Evolutionary conservation across 2,797 vertebrate species (phyloP), one percentile per base, ranked within the genome.

Genomic region (Zalophus californianus): DNA sequence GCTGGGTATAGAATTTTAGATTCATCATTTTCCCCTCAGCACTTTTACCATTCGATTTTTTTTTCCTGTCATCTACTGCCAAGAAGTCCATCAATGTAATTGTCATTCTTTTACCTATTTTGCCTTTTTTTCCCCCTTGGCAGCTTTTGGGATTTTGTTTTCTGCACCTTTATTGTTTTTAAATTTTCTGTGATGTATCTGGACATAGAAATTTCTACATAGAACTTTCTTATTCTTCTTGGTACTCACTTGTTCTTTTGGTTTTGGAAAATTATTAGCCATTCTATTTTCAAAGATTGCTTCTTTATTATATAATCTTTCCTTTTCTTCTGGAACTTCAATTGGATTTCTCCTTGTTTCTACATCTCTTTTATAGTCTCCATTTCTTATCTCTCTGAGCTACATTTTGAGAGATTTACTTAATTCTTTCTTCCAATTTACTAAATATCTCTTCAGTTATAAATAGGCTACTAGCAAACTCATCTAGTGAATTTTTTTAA

Each of bases 1-100:
- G 52, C 70, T 78, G 52, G 60, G n/a, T 85, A 50, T 66, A 77
- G 54, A 87, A 82, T 75, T 95, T 93, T 62, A 75, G 41, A 78
- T 52, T 86, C 3, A 52, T 72, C 12, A 14, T 86, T 86, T 86
- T 16, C 27, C 8, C 32, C 73, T 73, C 21, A 32, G 38, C 18
- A 48, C 12, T 89, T 93, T 93, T 35, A 84, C 44, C 18, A 82
- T 14, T 66, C 13, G 38, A 2, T 32, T 52, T 62, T 60, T 56
- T 58, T 20, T 18, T 27, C n/a, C 41, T 75, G 15, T 25, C 52
- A 78, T 58, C 79, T 84, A 25, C 32, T 64, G 50, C n/a, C 29
- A 7, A 91, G 41, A 94, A 84, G 70, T 78, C 29, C 20, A 11
- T 23, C 32, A 68, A 15, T 52, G 56, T 50, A 64, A 12, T n/a